A percentile compares a stretch with the other conserved stretches of the same genome.
Conservation (phyloP, 2,113 vertebrate genomes). For the Sinosuthora webbiana region DNA sequence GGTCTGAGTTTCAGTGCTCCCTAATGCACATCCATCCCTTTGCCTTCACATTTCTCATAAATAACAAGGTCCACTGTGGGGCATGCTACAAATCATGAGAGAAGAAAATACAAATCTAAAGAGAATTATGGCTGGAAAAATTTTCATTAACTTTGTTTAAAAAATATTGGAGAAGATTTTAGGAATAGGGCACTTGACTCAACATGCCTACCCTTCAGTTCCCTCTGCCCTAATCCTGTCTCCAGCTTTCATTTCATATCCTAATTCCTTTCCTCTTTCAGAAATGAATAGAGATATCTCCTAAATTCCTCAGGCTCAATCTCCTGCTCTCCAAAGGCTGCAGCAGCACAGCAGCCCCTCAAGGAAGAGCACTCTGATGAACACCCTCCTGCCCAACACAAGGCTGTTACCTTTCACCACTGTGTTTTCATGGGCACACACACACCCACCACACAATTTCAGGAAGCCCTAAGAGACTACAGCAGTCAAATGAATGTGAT, state of each 20-base stretch:
- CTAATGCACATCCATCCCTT: not conserved
- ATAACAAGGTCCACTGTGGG: not conserved
- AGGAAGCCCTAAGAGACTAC: not conserved
- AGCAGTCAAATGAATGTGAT: not conserved
- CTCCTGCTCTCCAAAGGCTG: not conserved
- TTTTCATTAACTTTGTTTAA: not conserved
- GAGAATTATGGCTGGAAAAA: not conserved
- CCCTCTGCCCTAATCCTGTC: not conserved
- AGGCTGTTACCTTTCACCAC: accelerated
- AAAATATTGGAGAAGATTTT: not conserved
- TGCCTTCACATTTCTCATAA: not conserved
- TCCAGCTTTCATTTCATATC: not conserved
- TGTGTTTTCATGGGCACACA: accelerated
- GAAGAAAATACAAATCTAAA: not conserved
- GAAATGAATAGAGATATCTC: not conserved
- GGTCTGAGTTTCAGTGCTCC: not conserved
- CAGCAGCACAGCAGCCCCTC: not conserved
- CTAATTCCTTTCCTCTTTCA: not conserved
- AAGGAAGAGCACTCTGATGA: not conserved
- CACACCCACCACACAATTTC: not conserved
- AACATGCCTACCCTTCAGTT: not conserved
- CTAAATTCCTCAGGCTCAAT: not conserved
- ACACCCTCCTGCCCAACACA: not conserved
- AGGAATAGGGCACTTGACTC: not conserved
- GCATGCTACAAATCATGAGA: not conserved